Base-by-base conservation (phyloP, 2,113 vertebrate genomes). In the Agapornis roseicollis region DNA sequence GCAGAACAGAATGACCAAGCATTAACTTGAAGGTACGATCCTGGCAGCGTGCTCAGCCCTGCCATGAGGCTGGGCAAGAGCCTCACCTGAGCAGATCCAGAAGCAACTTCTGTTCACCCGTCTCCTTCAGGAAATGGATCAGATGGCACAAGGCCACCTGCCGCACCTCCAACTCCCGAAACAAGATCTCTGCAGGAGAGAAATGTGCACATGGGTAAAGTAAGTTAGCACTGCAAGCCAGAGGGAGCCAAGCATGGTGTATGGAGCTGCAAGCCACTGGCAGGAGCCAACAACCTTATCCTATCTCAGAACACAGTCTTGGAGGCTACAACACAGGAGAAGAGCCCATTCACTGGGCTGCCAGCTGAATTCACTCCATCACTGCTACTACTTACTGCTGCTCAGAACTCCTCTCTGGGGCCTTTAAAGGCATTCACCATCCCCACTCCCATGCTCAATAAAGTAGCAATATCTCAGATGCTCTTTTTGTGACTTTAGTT, bases 51-150 rank as follows among this genome's bases (percentile, higher is more conserved):
- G 31, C 71, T 87, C 16, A 84, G 41, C 52, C 25, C 42, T 6
- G 5, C 25, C 63, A 47, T 25, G 53, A 27, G 68, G 66, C 13
- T 24, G 60, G 50, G 50, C 9, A 80, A 86, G 6, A 60, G 41
- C 88, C 97, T 97, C 96, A 99, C 99, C 98, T 99, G 89, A 99
- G 97, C 82, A 99, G 98, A 73, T 99, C 99, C 96, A 99, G 94
- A 88, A 99, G 98, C 29, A 99, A 96, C 80, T 98, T 98, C 92
- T 99, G 98, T 58, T 99, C 98, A 52, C 96, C 98, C 17, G 85
- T 98, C 80, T 99, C 99, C 44, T 97, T 99, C 93, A 99, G 98
- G 87, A 99, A 99, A 95, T 99, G 98, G 95, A 99, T 98, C 47
- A 99, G 98, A 94, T 99, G 99, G 87, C 98, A 98, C 93, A 99